Base-by-base conservation (phyloP, 2,113 vertebrate genomes). In the Sturnus vulgaris region DNA sequence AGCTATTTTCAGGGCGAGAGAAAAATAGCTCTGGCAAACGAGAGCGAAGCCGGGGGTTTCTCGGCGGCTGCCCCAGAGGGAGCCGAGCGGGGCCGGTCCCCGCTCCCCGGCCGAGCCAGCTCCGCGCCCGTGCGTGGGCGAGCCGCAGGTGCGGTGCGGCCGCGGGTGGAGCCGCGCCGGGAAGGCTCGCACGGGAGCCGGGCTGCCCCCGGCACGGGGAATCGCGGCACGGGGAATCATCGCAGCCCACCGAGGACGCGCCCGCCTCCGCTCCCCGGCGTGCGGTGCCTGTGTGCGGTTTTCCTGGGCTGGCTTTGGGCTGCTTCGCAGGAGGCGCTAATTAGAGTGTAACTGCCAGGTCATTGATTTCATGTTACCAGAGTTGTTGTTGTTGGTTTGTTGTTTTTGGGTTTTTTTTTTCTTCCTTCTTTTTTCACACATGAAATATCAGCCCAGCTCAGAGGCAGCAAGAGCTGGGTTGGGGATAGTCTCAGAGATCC, bases 301-400 rank as follows among this genome's bases (percentile, higher is more conserved):
- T 80, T 28, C 72, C 90, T 39, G 87, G 37, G 75, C 85, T 77
- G 93, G 86, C 95, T 82, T 35, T 55, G 91, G 94, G 91, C 92
- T 80, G 92, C 95, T 90, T 97, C 88, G 88, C 92, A 56, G 92
- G 94, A 95, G 93, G 93, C 78, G 88, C 97, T 97, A 97, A 97
- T 96, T 96, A 86, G 95, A 95, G 95, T 97, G 96, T 93, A 96
- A 88, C 97, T 92, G 96, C 93, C 86, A 96, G 97, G 95, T 95
- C 97, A 96, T 69, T 95, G 96, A 95, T 96, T 96, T 89, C 94
- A 33, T 93, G 93, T 94, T 94, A 85, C 86, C 65, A 44, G 88
- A 91, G 88, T 89, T 94, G 92, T 76, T 92, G 59, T 56, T 86
- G 60, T 28, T 71, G 23, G 9, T 27, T 2, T 12, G 5, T 20